Conservation (phyloP, 35 echinoderm and acorn worm species). For the Apostichopus parvimensis region DNA sequence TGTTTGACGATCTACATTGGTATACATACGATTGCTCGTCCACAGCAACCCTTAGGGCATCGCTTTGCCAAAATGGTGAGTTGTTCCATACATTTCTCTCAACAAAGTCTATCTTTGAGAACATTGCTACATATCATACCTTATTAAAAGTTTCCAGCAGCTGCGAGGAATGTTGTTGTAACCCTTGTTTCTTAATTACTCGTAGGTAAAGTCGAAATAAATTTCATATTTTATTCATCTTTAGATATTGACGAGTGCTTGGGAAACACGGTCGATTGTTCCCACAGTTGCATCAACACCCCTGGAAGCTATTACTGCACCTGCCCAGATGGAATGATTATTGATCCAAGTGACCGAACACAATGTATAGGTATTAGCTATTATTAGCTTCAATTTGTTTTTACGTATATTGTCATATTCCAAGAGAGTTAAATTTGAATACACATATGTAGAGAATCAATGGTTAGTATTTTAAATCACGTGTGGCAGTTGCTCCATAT, state of each 20-base stretch:
- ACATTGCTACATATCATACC: too few relatives aligned
- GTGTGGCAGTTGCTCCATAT: too few relatives aligned
- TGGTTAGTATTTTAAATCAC: too few relatives aligned
- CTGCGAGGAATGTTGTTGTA: too few relatives aligned
- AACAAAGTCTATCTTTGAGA: too few relatives aligned
- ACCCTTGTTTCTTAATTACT: too few relatives aligned
- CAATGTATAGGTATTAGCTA: slow-evolving; percentile 61
- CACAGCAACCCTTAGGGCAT: slow-evolving; percentile 6
- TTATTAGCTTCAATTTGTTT: neutral
- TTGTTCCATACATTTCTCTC: too few relatives aligned
- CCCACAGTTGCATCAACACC: slow-evolving; percentile 61
- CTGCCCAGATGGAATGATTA: slow-evolving; percentile 62
- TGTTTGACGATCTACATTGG: slow-evolving; percentile 42
- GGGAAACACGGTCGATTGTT: slow-evolving; percentile 36
- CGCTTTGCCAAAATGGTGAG: slow-evolving; percentile 58
- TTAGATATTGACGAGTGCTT: slow-evolving; percentile 81
- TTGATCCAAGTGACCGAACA: slow-evolving; percentile 32
- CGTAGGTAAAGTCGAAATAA: too few relatives aligned
- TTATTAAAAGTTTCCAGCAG: too few relatives aligned
- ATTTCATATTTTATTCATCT: neutral
- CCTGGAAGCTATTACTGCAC: slow-evolving; percentile 65
- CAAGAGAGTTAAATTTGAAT: too few relatives aligned
- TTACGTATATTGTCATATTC: too few relatives aligned
- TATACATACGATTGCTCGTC: slow-evolving; percentile 41
- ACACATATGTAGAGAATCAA: too few relatives aligned